Percentiles rank a stretch among this genome's conserved stretches.
Conservation (phyloP, 92 coral and sea anemone species). For the Heteractis magnifica region DNA sequence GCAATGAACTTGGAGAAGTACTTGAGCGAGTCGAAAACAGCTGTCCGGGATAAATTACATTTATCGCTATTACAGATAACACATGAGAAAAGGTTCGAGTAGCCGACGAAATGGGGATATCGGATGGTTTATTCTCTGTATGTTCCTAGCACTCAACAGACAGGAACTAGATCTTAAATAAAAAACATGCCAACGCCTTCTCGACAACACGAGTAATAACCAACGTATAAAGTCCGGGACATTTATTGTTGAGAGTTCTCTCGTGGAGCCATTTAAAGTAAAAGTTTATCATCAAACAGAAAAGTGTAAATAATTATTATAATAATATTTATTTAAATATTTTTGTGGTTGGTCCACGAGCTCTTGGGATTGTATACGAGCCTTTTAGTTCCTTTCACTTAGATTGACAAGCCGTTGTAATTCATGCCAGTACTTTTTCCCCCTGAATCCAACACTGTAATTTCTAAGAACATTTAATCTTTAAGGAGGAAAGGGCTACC, state of each 20-base stretch:
- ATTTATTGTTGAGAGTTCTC: constrained; percentile 21
- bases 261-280: constrained; percentile 12
- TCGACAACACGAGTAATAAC: constrained; percentile 17
- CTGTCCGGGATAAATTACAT: constrained; percentile 32
- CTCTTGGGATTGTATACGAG: background rate
- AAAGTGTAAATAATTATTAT: background rate
- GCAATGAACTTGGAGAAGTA: constrained; percentile 36
- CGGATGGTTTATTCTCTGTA: constrained; percentile 30
- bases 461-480: constrained; percentile 15
- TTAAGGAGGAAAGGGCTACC: constrained; percentile 13
- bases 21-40: constrained; percentile 35
- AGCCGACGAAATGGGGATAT: constrained; percentile 32
- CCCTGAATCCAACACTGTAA: background rate
- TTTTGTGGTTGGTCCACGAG: background rate
- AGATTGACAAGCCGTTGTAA: background rate
- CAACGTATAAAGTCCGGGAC: background rate
- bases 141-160: constrained; percentile 24
- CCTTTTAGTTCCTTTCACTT: background rate
- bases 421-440: background rate
- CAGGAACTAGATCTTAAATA: constrained; percentile 32
- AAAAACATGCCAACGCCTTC: constrained; percentile 42
- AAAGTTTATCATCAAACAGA: background rate
- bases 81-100: constrained; percentile 34
- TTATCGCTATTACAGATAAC: constrained; percentile 43
- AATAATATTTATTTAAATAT: constrained; percentile 10